A percentile compares a stretch with the other conserved stretches of the same genome.
phyloP scores from a whole-genome alignment of 2,797 vertebrate species.

The Onychomys leucogaster region DNA sequence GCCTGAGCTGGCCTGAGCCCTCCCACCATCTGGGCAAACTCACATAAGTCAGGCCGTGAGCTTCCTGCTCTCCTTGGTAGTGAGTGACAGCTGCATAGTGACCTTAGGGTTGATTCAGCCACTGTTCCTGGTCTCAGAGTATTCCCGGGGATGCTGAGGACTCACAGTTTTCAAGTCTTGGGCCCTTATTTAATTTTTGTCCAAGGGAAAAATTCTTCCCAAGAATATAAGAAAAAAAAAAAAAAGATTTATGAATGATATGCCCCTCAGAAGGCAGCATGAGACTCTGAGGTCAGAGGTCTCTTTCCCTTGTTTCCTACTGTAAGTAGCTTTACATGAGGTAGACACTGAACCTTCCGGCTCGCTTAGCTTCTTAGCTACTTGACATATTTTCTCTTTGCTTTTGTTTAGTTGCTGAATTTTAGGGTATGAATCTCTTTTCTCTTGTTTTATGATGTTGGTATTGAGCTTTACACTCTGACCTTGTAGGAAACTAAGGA shows the following conservation, averaged over 20 bases:
- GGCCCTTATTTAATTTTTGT: constrained; percentile 58
- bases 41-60: neutral
- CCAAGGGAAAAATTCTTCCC: constrained; percentile 27
- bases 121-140: neutral
- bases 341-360: constrained; percentile 47
- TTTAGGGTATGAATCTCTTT: constrained; percentile 65
- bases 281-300: neutral
- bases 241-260: constrained; percentile 27
- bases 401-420: constrained; percentile 63
- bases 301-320: constrained; percentile 60
- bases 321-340: constrained; percentile 5
- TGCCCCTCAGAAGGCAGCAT: constrained; percentile 13
- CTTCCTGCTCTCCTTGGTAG: constrained; percentile 8
- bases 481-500: constrained; percentile 48
- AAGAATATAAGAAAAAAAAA: constrained; percentile 21
- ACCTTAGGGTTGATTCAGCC: neutral
- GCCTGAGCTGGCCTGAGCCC: constrained; percentile 20
- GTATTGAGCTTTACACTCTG: constrained; percentile 43
- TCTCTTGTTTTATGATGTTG: constrained; percentile 50
- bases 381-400: constrained; percentile 39
- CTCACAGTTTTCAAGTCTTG: constrained; percentile 45
- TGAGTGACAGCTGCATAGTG: neutral
- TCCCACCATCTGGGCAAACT: neutral
- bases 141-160: neutral
- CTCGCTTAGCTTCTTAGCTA: constrained; percentile 70